Percentiles rank a stretch among this genome's conserved stretches.
phyloP scores from a whole-genome alignment of 2,797 vertebrate genomes.

The Trematomus bernacchii region DNA sequence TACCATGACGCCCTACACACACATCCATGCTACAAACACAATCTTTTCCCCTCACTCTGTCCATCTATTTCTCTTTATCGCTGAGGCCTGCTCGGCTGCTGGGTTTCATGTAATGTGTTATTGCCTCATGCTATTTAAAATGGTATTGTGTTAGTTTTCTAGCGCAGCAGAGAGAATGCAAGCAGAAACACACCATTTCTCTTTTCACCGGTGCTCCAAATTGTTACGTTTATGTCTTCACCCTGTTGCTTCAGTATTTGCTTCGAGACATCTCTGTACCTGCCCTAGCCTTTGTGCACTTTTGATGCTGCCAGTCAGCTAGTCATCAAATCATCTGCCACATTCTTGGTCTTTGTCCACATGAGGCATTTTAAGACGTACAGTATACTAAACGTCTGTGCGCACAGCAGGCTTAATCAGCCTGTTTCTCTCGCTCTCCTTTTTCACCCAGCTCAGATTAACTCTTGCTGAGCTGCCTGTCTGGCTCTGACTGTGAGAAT shows the following conservation, averaged over 20 bases:
- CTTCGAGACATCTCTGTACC: conserved; percentile 21
- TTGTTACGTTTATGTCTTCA: conserved; percentile 58
- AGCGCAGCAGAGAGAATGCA: conserved; percentile 34
- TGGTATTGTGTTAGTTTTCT: conserved; percentile 61
- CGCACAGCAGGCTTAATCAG: conserved; percentile 57
- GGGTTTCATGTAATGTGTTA: conserved; percentile 59
- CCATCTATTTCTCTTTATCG: conserved; percentile 30
- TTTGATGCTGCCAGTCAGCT: conserved; percentile 27
- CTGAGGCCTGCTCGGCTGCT: conserved; percentile 43
- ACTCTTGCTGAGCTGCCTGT: conserved; percentile 73
- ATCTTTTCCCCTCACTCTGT: conserved; percentile 33
- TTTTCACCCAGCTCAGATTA: conserved; percentile 71
- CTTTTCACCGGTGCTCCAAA: conserved; percentile 36
- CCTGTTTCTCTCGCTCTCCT: conserved; percentile 41
- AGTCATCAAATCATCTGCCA: conserved; percentile 35
- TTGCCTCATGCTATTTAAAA: conserved; percentile 59
- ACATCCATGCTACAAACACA: conserved; percentile 23
- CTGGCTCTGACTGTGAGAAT: conserved; percentile 77
- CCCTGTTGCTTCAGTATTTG: conserved; percentile 38
- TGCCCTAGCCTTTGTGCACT: background rate
- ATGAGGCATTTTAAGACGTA: conserved; percentile 44
- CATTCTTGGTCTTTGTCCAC: conserved; percentile 34
- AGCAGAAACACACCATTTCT: conserved; percentile 40
- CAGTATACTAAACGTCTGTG: conserved; percentile 51
- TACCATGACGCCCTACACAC: conserved; percentile 15